These are phyloP conservation scores for Eriocheir sinensis DNA, from an alignment of 1,140 invertebrate genomes.

Conservation along the genomic window DNA sequence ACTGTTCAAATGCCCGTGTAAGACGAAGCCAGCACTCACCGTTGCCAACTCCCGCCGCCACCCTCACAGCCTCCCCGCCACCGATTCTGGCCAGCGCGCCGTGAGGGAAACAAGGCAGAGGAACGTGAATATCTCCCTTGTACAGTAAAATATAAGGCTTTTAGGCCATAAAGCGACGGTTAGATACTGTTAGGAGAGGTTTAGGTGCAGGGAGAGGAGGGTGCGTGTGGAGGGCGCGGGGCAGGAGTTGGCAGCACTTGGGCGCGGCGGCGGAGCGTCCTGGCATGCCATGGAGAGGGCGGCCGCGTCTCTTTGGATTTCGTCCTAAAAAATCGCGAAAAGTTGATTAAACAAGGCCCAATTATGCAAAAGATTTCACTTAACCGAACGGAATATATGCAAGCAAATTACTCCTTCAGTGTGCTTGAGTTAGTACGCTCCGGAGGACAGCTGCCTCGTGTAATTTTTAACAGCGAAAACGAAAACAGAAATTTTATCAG, in stretches of 20 bases:
- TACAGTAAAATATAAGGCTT: neutral
- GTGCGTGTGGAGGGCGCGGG: neutral
- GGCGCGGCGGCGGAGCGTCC: conserved; percentile 45
- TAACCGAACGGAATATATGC: conserved; percentile 56
- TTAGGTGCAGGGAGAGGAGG: neutral
- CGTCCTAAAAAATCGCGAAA: conserved; percentile 58
- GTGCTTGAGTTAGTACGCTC: conserved; percentile 17
- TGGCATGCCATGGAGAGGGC: conserved; percentile 30
- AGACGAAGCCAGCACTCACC: conserved; percentile 40
- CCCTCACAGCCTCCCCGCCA: neutral
- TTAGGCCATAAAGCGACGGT: neutral
- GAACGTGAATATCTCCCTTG: neutral
- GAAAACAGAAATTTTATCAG: conserved; percentile 63
- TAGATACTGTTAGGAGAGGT: neutral
- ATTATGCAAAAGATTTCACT: conserved; percentile 64
- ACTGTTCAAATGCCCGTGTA: conserved; percentile 68
- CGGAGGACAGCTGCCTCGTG: conserved; percentile 20
- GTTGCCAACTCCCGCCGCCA: conserved; percentile 29
- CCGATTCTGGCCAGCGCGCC: neutral
- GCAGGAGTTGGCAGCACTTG: conserved; percentile 42
- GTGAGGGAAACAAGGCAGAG: neutral
- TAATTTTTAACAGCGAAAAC: conserved; percentile 44
- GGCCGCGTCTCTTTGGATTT: conserved; percentile 59
- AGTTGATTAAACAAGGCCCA: conserved; percentile 59
- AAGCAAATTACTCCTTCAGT: conserved; percentile 48